A percentile compares a stretch with the other conserved stretches of the same genome.
Evolutionary conservation across 2,797 vertebrate species (phyloP).

Genomic region (Fratercula arctica): DNA sequence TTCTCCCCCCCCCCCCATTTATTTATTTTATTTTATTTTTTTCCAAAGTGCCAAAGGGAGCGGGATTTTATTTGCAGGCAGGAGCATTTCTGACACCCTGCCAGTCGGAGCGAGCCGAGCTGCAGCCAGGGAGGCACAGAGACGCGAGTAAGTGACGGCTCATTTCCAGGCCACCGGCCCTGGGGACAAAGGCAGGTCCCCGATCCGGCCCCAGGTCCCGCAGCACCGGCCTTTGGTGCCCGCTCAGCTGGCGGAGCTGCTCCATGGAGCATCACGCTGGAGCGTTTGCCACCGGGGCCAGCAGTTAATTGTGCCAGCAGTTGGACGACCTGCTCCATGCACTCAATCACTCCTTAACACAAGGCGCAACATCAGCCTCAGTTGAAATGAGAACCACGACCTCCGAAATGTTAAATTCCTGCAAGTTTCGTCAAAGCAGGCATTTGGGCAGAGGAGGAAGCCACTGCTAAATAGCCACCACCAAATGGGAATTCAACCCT

Average conservation of each 20-base stretch:
- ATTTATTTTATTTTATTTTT: background rate
- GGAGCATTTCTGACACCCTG: background rate
- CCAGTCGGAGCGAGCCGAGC: background rate
- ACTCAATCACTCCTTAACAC: background rate
- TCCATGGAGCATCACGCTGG: background rate
- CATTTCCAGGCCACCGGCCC: background rate
- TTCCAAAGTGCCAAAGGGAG: background rate
- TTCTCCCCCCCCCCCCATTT: background rate
- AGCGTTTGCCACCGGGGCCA: background rate
- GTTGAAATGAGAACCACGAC: background rate
- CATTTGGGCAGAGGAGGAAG: background rate
- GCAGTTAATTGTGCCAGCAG: background rate
- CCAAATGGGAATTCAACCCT: background rate
- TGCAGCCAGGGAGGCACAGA: background rate
- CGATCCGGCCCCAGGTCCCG: background rate
- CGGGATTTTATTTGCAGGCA: background rate
- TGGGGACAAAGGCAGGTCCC: background rate
- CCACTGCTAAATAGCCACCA: background rate
- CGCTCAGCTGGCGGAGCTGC: background rate
- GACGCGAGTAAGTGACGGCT: rapidly evolving
- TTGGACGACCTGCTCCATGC: background rate
- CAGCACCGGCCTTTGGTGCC: background rate
- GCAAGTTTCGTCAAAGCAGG: background rate
- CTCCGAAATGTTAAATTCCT: background rate
- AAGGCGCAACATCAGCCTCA: rapidly evolving